phyloP scores from a whole-genome alignment of 2,797 vertebrate species.

The Myripristis murdjan region DNA sequence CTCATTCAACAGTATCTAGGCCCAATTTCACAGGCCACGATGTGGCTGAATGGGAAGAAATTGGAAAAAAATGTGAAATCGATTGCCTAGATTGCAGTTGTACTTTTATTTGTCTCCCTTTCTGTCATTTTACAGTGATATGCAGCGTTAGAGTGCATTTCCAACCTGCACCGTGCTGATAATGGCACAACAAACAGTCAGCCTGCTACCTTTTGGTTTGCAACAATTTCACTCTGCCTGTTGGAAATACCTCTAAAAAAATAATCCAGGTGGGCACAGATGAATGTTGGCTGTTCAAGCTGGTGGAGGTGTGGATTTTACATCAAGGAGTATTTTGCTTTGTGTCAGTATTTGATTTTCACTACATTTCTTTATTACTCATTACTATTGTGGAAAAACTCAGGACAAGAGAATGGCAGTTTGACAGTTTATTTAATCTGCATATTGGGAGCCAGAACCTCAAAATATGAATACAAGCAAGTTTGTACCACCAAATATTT shows the following conservation, averaged over 20 bases:
- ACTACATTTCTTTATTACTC: no score
- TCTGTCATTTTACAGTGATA: constrained; percentile 84
- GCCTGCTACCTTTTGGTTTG: constrained; percentile 22
- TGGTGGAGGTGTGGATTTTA: no score
- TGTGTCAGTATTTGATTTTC: no score
- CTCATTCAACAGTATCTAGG: constrained; percentile 84
- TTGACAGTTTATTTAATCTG: no score
- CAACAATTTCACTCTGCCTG: constrained; percentile 3
- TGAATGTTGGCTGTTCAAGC: no score
- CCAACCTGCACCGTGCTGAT: constrained; percentile 75
- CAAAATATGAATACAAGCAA: no score
- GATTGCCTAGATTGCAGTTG: constrained; percentile 89
- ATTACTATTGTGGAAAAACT: no score
- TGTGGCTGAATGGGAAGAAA: constrained; percentile 85
- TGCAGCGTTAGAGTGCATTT: constrained; percentile 81
- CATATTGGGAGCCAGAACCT: no score
- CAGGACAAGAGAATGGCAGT: no score
- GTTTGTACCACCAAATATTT: no score
- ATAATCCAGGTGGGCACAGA: neutral
- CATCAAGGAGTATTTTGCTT: no score
- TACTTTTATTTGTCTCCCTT: constrained; percentile 89
- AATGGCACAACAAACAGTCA: constrained; percentile 68
- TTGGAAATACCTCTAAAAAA: neutral
- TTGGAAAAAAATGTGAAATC: constrained; percentile 91
- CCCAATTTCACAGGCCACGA: constrained; percentile 92